These are phyloP conservation scores for Alectoris magna DNA, from an alignment of 2,797 vertebrate genomes.

Conservation along the genomic window DNA sequence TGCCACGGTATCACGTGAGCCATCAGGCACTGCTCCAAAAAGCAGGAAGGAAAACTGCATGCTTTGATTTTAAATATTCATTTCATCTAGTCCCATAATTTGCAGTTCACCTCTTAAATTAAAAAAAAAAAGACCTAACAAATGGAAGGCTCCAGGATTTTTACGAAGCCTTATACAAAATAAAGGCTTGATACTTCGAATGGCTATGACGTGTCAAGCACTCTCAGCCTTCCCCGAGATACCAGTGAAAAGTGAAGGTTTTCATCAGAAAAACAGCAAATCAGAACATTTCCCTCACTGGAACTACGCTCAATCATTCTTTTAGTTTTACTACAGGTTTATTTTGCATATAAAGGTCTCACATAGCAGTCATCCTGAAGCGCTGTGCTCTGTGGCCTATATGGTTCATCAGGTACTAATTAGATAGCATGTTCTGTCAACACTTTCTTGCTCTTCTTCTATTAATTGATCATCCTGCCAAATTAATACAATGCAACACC, in stretches of 20 bases:
- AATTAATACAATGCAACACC: slow-evolving; percentile 72
- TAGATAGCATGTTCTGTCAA: slow-evolving; percentile 81
- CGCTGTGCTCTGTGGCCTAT: slow-evolving; percentile 66
- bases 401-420: slow-evolving; percentile 81
- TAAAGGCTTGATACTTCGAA: not conserved
- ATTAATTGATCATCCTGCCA: slow-evolving; percentile 82
- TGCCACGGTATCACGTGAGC: not conserved
- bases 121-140: not conserved
- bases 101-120: not conserved
- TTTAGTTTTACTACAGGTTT: slow-evolving; percentile 36
- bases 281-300: not conserved
- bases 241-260: not conserved
- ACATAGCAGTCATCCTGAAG: slow-evolving; percentile 34
- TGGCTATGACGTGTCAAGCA: not conserved
- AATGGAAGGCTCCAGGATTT: not conserved
- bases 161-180: not conserved
- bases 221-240: not conserved
- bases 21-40: not conserved
- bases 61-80: not conserved
- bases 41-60: not conserved
- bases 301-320: not conserved
- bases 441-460: slow-evolving; percentile 73
- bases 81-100: not conserved
- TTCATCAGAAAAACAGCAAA: not conserved
- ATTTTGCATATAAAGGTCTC: slow-evolving; percentile 39